A percentile compares a stretch with the other conserved stretches of the same genome.
Conservation (phyloP, 2,113 vertebrate species). For the Dromaius novaehollandiae region DNA sequence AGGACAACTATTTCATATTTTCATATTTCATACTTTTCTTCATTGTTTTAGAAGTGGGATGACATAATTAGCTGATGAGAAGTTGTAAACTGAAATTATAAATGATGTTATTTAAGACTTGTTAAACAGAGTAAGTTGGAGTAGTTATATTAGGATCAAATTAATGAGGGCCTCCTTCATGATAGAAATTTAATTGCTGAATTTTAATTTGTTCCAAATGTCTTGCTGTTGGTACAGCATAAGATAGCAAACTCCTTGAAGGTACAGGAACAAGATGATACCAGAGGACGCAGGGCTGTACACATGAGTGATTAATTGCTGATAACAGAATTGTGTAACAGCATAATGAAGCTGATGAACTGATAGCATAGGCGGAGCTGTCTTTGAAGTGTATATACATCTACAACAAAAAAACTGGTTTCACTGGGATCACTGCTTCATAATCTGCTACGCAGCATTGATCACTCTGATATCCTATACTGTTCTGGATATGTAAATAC, state of each 20-base stretch:
- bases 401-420: not conserved
- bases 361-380: not conserved
- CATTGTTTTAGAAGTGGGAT: not conserved
- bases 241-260: not conserved
- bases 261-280: not conserved
- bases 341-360: not conserved
- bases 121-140: not conserved
- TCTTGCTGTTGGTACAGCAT: not conserved
- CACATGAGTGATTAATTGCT: not conserved
- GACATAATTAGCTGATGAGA: not conserved
- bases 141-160: not conserved
- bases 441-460: not conserved
- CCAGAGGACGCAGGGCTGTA: not conserved
- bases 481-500: not conserved
- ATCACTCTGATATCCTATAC: not conserved
- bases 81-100: not conserved
- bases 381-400: not conserved
- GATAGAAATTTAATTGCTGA: not conserved
- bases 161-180: not conserved
- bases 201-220: not conserved
- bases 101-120: not conserved
- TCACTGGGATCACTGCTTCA: not conserved
- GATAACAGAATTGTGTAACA: not conserved
- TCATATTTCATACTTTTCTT: not conserved
- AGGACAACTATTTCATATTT: not conserved